These are phyloP conservation scores for Dolichallabes microphthalmus DNA, from an alignment of 2,113 vertebrate species.

Conservation along the genomic window DNA sequence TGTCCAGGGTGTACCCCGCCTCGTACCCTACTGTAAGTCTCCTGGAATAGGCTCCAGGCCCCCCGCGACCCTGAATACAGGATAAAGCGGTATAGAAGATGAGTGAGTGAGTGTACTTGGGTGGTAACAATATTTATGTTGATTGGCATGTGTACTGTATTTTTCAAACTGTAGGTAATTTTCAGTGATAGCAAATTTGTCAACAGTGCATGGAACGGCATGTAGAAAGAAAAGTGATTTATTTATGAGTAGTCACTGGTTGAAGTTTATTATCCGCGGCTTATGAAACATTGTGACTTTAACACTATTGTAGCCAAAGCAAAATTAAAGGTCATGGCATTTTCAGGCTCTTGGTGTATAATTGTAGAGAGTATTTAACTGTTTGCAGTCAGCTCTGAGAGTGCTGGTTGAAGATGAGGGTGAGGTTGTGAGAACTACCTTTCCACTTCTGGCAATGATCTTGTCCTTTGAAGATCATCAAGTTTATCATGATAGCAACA, in stretches of 20 bases:
- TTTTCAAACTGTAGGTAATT: neutral
- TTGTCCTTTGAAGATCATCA: constrained; percentile 60
- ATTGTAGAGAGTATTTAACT: constrained; percentile 55
- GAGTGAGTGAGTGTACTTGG: no score
- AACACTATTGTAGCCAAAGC: constrained; percentile 35
- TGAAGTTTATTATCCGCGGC: constrained; percentile 4
- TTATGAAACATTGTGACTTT: constrained; percentile 26
- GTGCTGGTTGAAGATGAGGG: constrained; percentile 46
- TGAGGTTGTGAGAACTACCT: constrained; percentile 49
- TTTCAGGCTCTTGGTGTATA: constrained; percentile 17
- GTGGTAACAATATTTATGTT: no score
- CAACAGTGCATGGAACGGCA: neutral
- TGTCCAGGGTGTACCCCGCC: no score
- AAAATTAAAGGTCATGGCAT: constrained; percentile 21
- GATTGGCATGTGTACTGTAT: no score
- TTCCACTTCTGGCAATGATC: constrained; percentile 48
- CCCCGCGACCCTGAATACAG: no score
- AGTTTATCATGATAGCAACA: constrained; percentile 62
- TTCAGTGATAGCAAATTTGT: neutral
- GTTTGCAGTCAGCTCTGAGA: constrained; percentile 67
- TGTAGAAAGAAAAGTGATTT: neutral
- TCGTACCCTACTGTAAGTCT: no score
- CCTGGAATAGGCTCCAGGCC: no score
- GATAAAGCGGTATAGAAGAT: no score
- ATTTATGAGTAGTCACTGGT: neutral